These are phyloP conservation scores for Tribolium freemani DNA, from an alignment of 2,888 invertebrate genomes.

Conservation along the genomic window DNA sequence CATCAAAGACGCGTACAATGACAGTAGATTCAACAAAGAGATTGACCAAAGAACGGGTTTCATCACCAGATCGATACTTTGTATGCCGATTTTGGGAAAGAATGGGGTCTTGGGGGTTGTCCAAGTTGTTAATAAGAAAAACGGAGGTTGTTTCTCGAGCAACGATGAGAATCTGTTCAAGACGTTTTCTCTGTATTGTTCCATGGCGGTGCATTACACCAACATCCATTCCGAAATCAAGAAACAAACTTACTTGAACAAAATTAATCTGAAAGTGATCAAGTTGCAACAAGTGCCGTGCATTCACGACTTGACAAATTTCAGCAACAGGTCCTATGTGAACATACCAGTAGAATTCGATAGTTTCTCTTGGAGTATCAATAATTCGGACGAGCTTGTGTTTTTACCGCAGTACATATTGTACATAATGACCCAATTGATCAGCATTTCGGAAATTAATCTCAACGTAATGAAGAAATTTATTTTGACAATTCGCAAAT, in stretches of 20 bases:
- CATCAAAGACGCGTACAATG: conserved; percentile 72
- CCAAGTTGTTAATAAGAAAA: conserved; percentile 71
- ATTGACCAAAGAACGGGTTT: conserved; percentile 72
- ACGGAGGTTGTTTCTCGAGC: conserved; percentile 66
- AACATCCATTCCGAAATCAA: conserved; percentile 63
- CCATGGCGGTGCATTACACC: conserved; percentile 72
- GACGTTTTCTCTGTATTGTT: conserved; percentile 71
- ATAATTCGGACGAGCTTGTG: not conserved
- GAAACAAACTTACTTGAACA: not conserved
- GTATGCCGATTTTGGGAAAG: conserved; percentile 71
- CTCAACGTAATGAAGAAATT: conserved; percentile 67
- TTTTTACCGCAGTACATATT: conserved; percentile 71
- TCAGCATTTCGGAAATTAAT: conserved; percentile 68
- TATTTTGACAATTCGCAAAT: conserved; percentile 68
- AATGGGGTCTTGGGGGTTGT: conserved; percentile 68
- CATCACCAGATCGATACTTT: conserved; percentile 72
- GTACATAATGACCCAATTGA: conserved; percentile 70
- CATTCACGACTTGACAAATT: conserved; percentile 69
- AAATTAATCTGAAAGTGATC: conserved; percentile 64
- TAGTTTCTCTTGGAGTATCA: conserved; percentile 49
- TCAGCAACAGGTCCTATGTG: conserved; percentile 67
- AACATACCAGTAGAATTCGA: conserved; percentile 68
- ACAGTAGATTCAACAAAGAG: conserved; percentile 71
- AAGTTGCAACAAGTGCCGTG: conserved; percentile 71
- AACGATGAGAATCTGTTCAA: conserved; percentile 71